Evolutionary conservation across 2,797 vertebrate genomes (phyloP).

Genomic region (Todus mexicanus): DNA sequence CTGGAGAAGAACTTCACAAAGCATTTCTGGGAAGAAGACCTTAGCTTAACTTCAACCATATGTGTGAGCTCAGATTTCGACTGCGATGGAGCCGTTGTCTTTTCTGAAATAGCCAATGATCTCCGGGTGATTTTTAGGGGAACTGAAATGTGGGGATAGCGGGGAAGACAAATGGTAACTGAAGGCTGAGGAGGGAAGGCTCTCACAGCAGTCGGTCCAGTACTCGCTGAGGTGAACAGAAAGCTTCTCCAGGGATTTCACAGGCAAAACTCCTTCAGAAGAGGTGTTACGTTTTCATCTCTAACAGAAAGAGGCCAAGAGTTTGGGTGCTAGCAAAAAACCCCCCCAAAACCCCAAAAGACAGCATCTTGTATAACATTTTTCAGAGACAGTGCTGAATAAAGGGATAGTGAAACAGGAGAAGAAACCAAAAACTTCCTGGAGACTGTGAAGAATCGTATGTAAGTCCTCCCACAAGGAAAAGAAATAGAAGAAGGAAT

Average conservation of each 20-base stretch:
- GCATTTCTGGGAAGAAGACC: slow-evolving; percentile 63
- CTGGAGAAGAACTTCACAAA: slow-evolving; percentile 57
- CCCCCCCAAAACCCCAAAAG: background rate
- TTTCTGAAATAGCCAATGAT: slow-evolving; percentile 17
- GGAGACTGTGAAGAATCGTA: background rate
- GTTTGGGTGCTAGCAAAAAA: background rate
- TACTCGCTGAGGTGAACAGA: background rate
- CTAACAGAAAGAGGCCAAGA: background rate
- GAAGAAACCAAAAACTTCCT: background rate
- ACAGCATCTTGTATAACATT: background rate
- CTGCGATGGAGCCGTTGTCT: slow-evolving; percentile 39
- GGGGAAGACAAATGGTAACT: background rate
- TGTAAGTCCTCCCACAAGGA: slow-evolving; percentile 6
- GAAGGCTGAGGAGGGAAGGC: background rate
- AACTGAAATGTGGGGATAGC: background rate
- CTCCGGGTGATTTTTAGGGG: background rate
- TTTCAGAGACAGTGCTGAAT: background rate
- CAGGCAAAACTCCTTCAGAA: background rate
- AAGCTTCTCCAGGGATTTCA: background rate
- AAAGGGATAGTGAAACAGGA: slow-evolving; percentile 30
- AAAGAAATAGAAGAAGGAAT: slow-evolving; percentile 23
- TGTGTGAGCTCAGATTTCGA: slow-evolving; percentile 45
- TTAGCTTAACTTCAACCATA: slow-evolving; percentile 60
- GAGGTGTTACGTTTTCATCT: background rate
- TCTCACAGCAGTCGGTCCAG: fast-evolving